phyloP scores from a whole-genome alignment of 1,140 invertebrate species.

The Triops cancriformis region DNA sequence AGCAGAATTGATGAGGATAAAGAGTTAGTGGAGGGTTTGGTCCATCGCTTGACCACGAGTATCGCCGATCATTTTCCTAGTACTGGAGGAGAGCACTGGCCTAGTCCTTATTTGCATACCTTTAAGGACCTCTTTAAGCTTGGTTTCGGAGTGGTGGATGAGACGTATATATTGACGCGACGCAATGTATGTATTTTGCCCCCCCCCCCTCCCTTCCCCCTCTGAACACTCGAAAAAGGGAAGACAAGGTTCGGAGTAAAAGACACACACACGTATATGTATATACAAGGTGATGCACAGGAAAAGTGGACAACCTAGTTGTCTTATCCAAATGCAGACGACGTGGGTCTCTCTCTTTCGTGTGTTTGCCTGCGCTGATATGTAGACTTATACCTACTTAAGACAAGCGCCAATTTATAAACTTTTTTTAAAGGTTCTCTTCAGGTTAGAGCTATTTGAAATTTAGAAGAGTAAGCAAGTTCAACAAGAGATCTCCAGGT shows the following conservation, averaged over 20 bases:
- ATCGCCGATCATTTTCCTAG: background rate
- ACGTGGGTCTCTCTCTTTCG: background rate
- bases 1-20: no score
- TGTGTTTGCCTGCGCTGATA: background rate
- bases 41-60: background rate
- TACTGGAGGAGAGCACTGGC: background rate
- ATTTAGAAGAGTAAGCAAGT: background rate
- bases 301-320: background rate
- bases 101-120: background rate
- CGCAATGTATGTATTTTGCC: background rate
- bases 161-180: conserved; percentile 10
- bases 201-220: no score
- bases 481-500: conserved; percentile 10
- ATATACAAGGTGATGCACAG: background rate
- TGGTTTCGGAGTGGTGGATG: background rate
- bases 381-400: background rate
- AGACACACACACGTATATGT: background rate
- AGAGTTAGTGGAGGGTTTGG: no score
- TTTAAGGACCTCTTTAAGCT: conserved; percentile 1
- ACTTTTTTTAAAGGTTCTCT: background rate
- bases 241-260: background rate
- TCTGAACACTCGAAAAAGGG: background rate
- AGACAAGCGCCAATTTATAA: conserved; percentile 11
- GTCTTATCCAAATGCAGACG: conserved; percentile 9
- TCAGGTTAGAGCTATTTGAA: background rate